Evolutionary conservation across 2,888 invertebrate species (phyloP).

Genomic region (Zygogramma bicolorata): DNA sequence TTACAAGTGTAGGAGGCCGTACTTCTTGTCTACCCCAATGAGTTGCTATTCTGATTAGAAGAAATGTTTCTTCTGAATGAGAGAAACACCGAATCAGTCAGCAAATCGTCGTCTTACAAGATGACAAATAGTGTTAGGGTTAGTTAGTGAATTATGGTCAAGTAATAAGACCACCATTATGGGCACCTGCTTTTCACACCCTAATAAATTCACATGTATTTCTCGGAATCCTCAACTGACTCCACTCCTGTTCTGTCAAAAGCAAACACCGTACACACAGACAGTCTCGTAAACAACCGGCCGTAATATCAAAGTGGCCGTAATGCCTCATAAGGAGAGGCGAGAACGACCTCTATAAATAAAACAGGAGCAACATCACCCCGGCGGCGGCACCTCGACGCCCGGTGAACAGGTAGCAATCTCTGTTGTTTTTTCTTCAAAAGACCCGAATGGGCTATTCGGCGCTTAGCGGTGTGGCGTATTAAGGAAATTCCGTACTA

Average conservation of each 20-base stretch:
- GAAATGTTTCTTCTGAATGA: no score
- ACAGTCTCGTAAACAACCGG: slow-evolving; percentile 29
- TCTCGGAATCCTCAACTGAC: background rate
- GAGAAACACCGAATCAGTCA: no score
- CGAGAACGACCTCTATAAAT: slow-evolving; percentile 51
- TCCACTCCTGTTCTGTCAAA: background rate
- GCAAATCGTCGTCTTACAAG: no score
- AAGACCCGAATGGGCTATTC: slow-evolving; percentile 27
- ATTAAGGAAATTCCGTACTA: slow-evolving; percentile 33
- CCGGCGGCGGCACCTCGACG: background rate
- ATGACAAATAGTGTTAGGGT: no score
- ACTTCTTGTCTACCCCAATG: no score
- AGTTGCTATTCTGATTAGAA: no score
- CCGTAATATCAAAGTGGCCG: slow-evolving; percentile 42
- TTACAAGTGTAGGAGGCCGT: no score
- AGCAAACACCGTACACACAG: slow-evolving; percentile 25
- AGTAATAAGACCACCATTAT: no score
- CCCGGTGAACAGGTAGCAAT: slow-evolving; percentile 46
- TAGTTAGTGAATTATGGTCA: no score
- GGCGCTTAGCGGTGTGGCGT: slow-evolving; percentile 10
- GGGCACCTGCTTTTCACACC: no score
- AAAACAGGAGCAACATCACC: slow-evolving; percentile 48
- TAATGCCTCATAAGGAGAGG: slow-evolving; percentile 41
- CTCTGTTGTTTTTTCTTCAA: slow-evolving; percentile 31
- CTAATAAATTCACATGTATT: background rate